Base-by-base conservation (phyloP, 2,888 invertebrate genomes). In the Masnerella sp. region DNA sequence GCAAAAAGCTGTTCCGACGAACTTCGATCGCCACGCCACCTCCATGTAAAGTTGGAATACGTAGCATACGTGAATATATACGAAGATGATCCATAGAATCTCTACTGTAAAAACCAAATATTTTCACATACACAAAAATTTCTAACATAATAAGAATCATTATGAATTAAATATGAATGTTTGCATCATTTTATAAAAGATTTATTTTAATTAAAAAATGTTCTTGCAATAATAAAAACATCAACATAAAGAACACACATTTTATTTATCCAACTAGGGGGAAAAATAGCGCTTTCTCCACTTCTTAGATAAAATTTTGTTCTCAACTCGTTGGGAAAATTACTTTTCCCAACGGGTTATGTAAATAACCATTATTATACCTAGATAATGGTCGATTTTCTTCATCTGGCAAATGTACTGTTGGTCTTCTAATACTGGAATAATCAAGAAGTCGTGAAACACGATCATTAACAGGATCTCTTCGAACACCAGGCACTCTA, bases 1-100 rank as follows among this genome's bases (percentile, higher is more conserved):
- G 43, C 17, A 76, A 69, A 59, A 78, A 80, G 51, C 61, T 79
- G 42, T 82, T 82, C n/a, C 77, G 75, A 18, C 79, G 74, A 22
- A 81, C 77, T 61, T 81, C 79, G 11, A 80, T 77, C n/a, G 77
- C 77, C 7, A 79, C 77, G 34, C 75, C 80, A 15, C 77, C 79
- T 12, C 58, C 61, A 36, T 74, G 77, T 1, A 75, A 71, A 8
- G 58, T 12, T 17, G 75, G 59, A 32, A 43, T 43, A 1, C 49
- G 49, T 11, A 20, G 18, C 14, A 40, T n/a, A 52, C 32, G 20
- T 45, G 5, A 42, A 30, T 11, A 34, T 5, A 11, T 43, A 51
- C 9, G 8, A 34, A 43, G 42, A 42, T 0, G 49, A n/a, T n/a
- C 49, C 11, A 25, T 8, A 8, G 54, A 40, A 11, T 70, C 56